Base-by-base conservation (phyloP, 2,797 vertebrate species). In the Hypotaenidia okinawae region DNA sequence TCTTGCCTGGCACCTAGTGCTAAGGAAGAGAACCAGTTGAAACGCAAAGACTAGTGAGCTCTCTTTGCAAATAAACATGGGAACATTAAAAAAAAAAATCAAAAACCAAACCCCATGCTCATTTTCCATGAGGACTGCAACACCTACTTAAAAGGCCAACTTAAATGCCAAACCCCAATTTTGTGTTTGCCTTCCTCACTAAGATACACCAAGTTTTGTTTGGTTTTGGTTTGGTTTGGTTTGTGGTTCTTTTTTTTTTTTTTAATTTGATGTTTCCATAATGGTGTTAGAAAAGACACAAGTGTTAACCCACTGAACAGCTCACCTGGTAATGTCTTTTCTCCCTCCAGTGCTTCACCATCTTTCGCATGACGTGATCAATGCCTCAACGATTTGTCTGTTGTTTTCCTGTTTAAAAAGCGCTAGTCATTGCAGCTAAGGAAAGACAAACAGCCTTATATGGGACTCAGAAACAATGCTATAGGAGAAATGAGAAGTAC, bases 21-120 rank as follows among this genome's bases (percentile, higher is more conserved):
- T 90, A 55, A 92, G 95, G 95, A 96, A 95, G 80, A 76, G 72
- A 91, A 78, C 66, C 69, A 63, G 49, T 45, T 90, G 83, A 79
- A 94, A 82, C 52, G 89, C 84, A 92, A 90, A 94, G 74, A 52
- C 87, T 73, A 87, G 86, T 30, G 55, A 89, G 39, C 10, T 86
- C 67, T 92, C 43, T 91, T 89, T 91, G 52, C 74, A 94, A 94
- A 68, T 39, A 87, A 84, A 77, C 57, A 76, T 82, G 59, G 59
- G 61, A 87, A 93, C 90, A 80, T 45, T 30, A 63, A 57, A 17
- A 68, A 79, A 89, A 79, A 89, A 51, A 24, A 12, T 7, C 47
- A 49, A 49, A 45, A 45, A 18, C 43, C 47, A 49, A n/a, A 0
- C 5, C 4, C 19, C 37, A 27, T 41, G 25, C 33, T 83, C 7